phyloP scores from a whole-genome alignment of 2,797 vertebrate genomes.

The Sebastolobus altivelis region DNA sequence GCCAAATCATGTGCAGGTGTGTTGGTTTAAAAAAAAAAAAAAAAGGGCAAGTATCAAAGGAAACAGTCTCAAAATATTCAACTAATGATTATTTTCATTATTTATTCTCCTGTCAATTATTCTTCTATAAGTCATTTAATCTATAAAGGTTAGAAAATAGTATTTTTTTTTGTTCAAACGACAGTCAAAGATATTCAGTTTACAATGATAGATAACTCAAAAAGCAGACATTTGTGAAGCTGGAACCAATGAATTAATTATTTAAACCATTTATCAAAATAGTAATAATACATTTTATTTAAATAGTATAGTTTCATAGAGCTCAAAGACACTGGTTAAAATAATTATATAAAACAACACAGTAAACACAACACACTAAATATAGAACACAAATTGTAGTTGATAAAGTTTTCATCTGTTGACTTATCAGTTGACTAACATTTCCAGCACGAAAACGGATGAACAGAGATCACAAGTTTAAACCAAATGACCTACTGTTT shows the following conservation, averaged over 20 bases:
- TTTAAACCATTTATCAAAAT: not conserved
- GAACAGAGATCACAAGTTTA: too few species aligned
- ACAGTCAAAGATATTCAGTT: not conserved
- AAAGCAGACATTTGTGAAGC: not conserved
- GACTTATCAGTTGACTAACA: too few species aligned
- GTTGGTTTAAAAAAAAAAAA: not conserved
- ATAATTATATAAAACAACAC: too few species aligned
- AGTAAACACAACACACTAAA: too few species aligned
- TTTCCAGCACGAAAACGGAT: too few species aligned
- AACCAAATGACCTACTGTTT: too few species aligned
- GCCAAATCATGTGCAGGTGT: constrained; percentile 26
- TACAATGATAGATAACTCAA: not conserved
- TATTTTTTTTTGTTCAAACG: not conserved
- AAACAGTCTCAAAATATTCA: not conserved
- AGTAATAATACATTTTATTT: too few species aligned
- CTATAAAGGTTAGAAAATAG: not conserved
- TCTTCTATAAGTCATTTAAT: not conserved
- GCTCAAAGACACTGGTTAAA: too few species aligned
- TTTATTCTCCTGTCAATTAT: not conserved
- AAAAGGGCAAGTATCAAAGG: not conserved
- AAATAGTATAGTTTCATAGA: too few species aligned
- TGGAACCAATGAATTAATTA: not conserved
- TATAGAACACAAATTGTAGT: too few species aligned
- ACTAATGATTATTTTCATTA: not conserved
- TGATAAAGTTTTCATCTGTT: too few species aligned